Conservation (phyloP, 2,113 vertebrate species). For the Oncorhynchus masou region DNA sequence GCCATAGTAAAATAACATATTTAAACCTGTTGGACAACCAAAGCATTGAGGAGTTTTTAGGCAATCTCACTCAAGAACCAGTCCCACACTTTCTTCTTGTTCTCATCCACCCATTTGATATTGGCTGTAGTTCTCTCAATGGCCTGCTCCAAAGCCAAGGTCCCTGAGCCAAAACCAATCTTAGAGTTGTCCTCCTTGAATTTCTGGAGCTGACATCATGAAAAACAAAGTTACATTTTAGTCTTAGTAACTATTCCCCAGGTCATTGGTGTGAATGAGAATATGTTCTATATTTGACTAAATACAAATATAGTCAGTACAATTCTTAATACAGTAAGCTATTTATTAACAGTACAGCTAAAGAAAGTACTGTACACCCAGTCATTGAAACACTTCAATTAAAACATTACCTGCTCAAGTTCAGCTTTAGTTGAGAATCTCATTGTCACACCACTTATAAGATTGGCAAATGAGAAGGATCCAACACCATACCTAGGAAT, state of each 20-base stretch:
- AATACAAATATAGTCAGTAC: too few species aligned
- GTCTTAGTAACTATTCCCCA: neutral
- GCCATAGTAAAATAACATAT: too few species aligned
- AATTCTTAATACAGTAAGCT: too few species aligned
- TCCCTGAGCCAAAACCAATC: conserved; percentile 83
- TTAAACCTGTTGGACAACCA: neutral
- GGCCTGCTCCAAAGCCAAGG: conserved; percentile 82
- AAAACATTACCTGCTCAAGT: conserved; percentile 77
- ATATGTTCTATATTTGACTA: too few species aligned
- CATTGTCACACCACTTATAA: conserved; percentile 77
- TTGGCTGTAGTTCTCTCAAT: conserved; percentile 81
- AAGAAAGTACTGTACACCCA: too few species aligned
- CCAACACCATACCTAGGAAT: conserved; percentile 79
- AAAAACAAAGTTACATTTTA: neutral
- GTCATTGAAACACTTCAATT: too few species aligned
- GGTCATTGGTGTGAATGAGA: too few species aligned
- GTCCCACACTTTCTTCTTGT: conserved; percentile 56
- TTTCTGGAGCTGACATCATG: conserved; percentile 73
- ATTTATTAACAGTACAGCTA: too few species aligned
- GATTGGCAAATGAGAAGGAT: conserved; percentile 85
- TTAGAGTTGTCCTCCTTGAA: conserved; percentile 74
- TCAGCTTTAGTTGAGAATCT: conserved; percentile 78
- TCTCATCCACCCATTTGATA: conserved; percentile 82
- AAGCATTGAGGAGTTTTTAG: neutral
- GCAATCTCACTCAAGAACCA: conserved; percentile 43